Percentiles rank a stretch among this genome's conserved stretches.
phyloP scores from a whole-genome alignment of 2,797 vertebrate species.

The Melanotaenia maccullochi region DNA sequence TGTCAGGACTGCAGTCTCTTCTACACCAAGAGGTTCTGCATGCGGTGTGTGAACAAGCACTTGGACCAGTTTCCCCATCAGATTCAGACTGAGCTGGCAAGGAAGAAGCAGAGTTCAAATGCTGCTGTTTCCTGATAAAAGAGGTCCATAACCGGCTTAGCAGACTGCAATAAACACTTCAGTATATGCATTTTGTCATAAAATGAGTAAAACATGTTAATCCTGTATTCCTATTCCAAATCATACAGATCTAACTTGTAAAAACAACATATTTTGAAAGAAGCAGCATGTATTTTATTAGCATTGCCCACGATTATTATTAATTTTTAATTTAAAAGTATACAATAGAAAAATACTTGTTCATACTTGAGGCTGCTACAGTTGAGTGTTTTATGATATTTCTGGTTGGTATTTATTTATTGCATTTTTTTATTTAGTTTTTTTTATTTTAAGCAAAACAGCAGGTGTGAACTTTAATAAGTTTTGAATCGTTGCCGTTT shows the following conservation, averaged over 20 bases:
- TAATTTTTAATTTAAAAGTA: slow-evolving; percentile 7
- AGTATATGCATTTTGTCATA: slow-evolving; percentile 6
- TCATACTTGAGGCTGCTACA: not conserved
- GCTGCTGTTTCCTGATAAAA: slow-evolving; percentile 50
- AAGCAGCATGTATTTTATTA: slow-evolving; percentile 17
- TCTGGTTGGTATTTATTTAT: slow-evolving; percentile 20
- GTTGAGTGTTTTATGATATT: not conserved
- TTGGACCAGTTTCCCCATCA: slow-evolving; percentile 87
- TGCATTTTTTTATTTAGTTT: too few species aligned
- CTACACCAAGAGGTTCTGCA: slow-evolving; percentile 90
- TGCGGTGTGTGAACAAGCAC: slow-evolving; percentile 86
- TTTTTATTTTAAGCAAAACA: not conserved
- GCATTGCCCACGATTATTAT: not conserved
- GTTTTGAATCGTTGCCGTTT: not conserved
- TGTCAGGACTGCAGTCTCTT: slow-evolving; percentile 91
- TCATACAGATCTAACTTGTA: not conserved
- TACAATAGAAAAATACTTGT: not conserved
- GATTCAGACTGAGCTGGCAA: slow-evolving; percentile 86
- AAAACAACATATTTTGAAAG: not conserved
- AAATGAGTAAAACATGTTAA: slow-evolving; percentile 1
- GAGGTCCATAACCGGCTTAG: slow-evolving; percentile 17
- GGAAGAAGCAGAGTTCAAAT: slow-evolving; percentile 77
- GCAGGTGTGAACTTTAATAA: not conserved
- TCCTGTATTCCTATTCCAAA: not conserved
- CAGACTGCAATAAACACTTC: not conserved